phyloP scores from a whole-genome alignment of 2,888 invertebrate species.

The Drosophila peninsularis region DNA sequence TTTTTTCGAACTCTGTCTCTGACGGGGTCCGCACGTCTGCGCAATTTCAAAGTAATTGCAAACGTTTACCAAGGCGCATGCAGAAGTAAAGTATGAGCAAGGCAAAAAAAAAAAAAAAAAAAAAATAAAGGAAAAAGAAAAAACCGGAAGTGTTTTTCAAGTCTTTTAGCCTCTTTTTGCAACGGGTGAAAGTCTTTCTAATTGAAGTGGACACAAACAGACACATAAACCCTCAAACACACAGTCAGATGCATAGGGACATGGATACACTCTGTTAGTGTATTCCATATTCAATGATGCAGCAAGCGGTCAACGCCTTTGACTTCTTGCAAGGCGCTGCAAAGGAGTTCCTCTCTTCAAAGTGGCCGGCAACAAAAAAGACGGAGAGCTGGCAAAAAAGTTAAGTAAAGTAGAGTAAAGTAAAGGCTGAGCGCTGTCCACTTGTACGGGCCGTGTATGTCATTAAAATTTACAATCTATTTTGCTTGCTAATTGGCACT shows the following conservation, averaged over 20 bases:
- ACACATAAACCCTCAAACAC: conserved; percentile 41
- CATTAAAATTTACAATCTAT: conserved; percentile 80
- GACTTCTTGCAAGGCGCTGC: conserved; percentile 57
- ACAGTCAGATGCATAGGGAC: conserved; percentile 39
- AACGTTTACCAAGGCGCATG: conserved; percentile 71
- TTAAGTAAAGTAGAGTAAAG: conserved; percentile 30
- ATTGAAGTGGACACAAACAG: conserved; percentile 80
- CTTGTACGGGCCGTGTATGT: conserved; percentile 61
- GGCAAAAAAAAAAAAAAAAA: conserved; percentile 58
- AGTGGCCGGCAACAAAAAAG: conserved; percentile 16
- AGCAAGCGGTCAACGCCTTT: conserved; percentile 77
- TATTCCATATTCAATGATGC: conserved; percentile 77
- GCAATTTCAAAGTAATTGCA: conserved; percentile 79
- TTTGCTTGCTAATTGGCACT: conserved; percentile 79
- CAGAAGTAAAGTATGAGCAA: conserved; percentile 62
- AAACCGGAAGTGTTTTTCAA: conserved; percentile 76
- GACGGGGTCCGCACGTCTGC: conserved; percentile 70
- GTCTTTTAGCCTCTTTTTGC: conserved; percentile 55
- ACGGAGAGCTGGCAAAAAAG: conserved; percentile 2
- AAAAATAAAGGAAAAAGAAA: conserved; percentile 59
- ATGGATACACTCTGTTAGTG: conserved; percentile 41
- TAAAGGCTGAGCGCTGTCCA: conserved; percentile 27
- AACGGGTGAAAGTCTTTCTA: conserved; percentile 83
- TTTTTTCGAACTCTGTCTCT: conserved; percentile 42
- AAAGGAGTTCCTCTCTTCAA: conserved; percentile 50